A percentile compares a stretch with the other conserved stretches of the same genome.
phyloP scores from a whole-genome alignment of 2,888 invertebrate genomes.

The Agrochola macilenta region DNA sequence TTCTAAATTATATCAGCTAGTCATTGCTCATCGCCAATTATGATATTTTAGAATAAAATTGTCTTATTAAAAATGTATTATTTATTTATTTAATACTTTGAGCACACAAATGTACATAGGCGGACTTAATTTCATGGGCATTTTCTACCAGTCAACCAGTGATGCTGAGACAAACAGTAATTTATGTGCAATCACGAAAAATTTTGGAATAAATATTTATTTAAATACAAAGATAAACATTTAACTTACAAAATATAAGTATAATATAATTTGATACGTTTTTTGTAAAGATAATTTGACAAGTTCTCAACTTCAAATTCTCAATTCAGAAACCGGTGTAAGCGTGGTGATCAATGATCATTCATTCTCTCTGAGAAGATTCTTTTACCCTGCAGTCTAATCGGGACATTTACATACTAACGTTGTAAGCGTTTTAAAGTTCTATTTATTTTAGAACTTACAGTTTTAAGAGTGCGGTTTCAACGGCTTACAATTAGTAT shows the following conservation, averaged over 20 bases:
- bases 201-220: too few relatives aligned
- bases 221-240: too few relatives aligned
- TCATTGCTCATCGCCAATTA: neutral
- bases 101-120: too few relatives aligned
- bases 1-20: neutral
- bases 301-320: neutral
- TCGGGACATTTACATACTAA: slow-evolving; percentile 12
- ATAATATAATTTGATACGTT: neutral
- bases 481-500: slow-evolving; percentile 40
- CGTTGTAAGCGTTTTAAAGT: slow-evolving; percentile 9
- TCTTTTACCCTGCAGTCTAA: neutral
- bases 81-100: too few relatives aligned
- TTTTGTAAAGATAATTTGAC: neutral
- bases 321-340: neutral
- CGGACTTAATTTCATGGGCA: too few relatives aligned
- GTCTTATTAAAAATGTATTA: too few relatives aligned
- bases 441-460: slow-evolving; percentile 43
- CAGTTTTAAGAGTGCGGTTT: slow-evolving; percentile 24
- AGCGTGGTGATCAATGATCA: neutral
- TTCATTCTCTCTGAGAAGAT: neutral
- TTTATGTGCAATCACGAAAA: too few relatives aligned
- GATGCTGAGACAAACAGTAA: too few relatives aligned
- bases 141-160: too few relatives aligned
- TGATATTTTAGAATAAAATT: neutral
- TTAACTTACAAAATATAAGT: too few relatives aligned